Evolutionary conservation across 2,888 invertebrate genomes (phyloP).

Genomic region (Furcula furcula): DNA sequence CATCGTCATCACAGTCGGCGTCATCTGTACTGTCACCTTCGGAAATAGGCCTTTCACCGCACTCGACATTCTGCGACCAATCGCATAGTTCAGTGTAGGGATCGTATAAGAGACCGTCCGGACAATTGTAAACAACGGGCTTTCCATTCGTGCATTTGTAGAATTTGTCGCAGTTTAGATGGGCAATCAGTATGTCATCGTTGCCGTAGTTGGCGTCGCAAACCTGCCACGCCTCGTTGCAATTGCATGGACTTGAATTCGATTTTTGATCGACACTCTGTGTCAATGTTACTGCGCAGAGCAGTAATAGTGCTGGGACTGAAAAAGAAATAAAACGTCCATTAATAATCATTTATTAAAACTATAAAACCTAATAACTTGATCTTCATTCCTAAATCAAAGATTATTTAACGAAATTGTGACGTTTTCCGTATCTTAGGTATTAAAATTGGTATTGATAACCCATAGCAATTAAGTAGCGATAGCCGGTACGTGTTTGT

Average conservation of each 20-base stretch:
- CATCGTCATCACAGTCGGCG: constrained; percentile 12
- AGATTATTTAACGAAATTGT: background rate
- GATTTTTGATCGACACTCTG: constrained; percentile 31
- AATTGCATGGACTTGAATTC: constrained; percentile 27
- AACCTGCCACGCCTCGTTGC: constrained; percentile 16
- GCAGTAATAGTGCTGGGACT: constrained; percentile 46
- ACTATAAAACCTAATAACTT: background rate
- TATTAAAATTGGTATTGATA: constrained; percentile 8
- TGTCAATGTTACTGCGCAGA: constrained; percentile 49
- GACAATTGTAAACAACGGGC: constrained; percentile 29
- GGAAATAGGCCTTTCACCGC: constrained; percentile 29
- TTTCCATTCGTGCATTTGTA: constrained; percentile 35
- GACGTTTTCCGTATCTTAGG: background rate
- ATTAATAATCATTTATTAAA: background rate
- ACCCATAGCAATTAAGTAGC: background rate
- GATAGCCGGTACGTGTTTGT: constrained; percentile 1
- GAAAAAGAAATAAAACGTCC: constrained; percentile 25
- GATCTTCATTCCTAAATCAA: constrained; percentile 5
- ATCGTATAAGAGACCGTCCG: constrained; percentile 30
- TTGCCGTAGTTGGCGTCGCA: constrained; percentile 13
- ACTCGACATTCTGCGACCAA: constrained; percentile 38
- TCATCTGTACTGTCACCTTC: constrained; percentile 5
- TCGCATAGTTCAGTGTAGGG: constrained; percentile 30
- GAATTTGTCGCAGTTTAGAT: constrained; percentile 39
- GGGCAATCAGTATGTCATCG: constrained; percentile 26